phyloP scores from a whole-genome alignment of 2,888 invertebrate species.

The Muscina levida region DNA sequence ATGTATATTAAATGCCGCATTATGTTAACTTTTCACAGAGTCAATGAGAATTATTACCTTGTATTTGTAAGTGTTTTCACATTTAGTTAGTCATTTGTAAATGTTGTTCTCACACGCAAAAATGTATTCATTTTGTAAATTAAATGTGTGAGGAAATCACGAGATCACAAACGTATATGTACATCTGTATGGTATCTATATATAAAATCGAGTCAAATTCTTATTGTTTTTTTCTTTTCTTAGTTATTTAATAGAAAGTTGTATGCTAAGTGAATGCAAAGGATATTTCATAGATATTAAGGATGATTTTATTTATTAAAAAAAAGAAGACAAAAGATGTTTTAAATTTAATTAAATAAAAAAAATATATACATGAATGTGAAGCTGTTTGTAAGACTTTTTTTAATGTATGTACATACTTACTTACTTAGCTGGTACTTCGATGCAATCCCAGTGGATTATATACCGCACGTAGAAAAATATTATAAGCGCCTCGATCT shows the following conservation, averaged over 20 bases:
- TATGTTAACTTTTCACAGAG: slow-evolving; percentile 13
- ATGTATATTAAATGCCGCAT: too few species aligned
- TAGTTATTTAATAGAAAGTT: slow-evolving; percentile 41
- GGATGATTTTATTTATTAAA: slow-evolving; percentile 41
- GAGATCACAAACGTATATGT: too few species aligned
- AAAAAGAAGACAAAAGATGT: slow-evolving; percentile 35
- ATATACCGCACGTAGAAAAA: too few species aligned
- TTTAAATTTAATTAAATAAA: slow-evolving; percentile 52
- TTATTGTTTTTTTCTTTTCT: slow-evolving; percentile 19
- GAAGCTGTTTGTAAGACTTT: background rate
- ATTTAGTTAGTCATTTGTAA: slow-evolving; percentile 34
- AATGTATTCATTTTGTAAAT: background rate
- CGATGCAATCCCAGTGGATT: too few species aligned
- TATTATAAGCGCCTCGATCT: too few species aligned
- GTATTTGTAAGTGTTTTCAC: slow-evolving; percentile 11
- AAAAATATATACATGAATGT: slow-evolving; percentile 8
- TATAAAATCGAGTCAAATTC: slow-evolving; percentile 50
- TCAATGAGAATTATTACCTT: slow-evolving; percentile 19
- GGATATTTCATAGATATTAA: slow-evolving; percentile 46
- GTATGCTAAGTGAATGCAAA: slow-evolving; percentile 47
- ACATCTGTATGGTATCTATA: slow-evolving; percentile 18
- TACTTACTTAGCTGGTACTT: too few species aligned
- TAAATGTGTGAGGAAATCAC: background rate
- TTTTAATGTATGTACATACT: too few species aligned
- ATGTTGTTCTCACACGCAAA: slow-evolving; percentile 1